Evolutionary conservation across 2,113 vertebrate genomes (phyloP).

Genomic region (Pteruthius melanotis): DNA sequence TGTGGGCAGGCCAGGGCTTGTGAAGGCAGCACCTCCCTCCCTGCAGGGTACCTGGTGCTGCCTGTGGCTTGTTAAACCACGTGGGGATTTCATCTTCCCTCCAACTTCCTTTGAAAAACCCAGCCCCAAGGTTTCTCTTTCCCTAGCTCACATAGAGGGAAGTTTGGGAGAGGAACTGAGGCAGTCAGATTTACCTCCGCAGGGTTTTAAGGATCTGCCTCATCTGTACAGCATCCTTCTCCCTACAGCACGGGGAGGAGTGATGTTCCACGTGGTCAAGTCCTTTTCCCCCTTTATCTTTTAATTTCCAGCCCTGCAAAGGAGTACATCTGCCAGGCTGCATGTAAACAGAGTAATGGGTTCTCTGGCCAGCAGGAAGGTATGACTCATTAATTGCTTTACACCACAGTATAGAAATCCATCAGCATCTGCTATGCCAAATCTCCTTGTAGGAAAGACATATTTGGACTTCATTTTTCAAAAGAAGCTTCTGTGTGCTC

Average conservation of each 20-base stretch:
- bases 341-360: constrained; percentile 11
- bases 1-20: neutral
- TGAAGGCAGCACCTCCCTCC: neutral
- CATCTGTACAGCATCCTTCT: neutral
- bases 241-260: accelerated
- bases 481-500: constrained; percentile 12
- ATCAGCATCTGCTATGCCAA: neutral
- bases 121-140: constrained; percentile 13
- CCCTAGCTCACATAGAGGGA: neutral
- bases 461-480: neutral
- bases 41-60: neutral
- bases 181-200: neutral
- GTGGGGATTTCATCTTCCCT: neutral
- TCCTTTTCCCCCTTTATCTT: constrained; percentile 6
- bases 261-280: neutral
- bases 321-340: constrained; percentile 51
- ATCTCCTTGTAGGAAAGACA: neutral
- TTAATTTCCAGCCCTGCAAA: constrained; percentile 57
- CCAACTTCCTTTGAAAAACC: neutral
- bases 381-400: constrained; percentile 59
- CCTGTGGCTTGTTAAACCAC: neutral
- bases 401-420: constrained; percentile 24
- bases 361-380: constrained; percentile 43
- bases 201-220: neutral
- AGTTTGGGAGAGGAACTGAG: neutral